Percentiles rank a stretch among this genome's conserved stretches.
Conservation (phyloP, 2,888 invertebrate species). For the Vanessa cardui region DNA sequence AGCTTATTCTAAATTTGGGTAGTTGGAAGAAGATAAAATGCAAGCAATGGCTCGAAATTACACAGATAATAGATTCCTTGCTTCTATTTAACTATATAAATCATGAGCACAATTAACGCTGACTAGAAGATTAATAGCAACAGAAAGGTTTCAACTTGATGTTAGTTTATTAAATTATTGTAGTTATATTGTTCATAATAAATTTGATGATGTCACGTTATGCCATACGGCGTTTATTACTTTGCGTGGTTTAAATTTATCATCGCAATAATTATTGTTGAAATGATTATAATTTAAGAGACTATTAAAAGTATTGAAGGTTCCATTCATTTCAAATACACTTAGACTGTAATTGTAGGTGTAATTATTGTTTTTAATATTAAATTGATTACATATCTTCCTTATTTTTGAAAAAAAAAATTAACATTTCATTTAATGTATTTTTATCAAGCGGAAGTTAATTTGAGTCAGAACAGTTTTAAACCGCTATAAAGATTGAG, state of each 20-base stretch:
- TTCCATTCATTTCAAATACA: neutral
- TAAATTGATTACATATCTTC: no score
- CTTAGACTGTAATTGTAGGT: neutral
- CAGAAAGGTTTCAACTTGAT: conserved; percentile 26
- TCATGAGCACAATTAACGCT: conserved; percentile 18
- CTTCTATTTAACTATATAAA: conserved; percentile 4
- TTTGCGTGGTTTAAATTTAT: conserved; percentile 20
- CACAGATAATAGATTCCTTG: neutral
- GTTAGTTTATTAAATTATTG: conserved; percentile 26
- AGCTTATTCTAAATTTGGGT: neutral
- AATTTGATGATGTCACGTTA: conserved; percentile 27
- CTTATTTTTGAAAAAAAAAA: no score
- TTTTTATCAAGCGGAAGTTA: no score
- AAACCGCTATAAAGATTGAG: no score
- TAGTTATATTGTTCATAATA: conserved; percentile 32
- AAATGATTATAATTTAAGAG: conserved; percentile 18
- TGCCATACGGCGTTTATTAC: conserved; percentile 18
- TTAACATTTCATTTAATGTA: no score
- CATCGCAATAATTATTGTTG: conserved; percentile 14
- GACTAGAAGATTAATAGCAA: conserved; percentile 8
- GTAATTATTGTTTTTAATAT: no score
- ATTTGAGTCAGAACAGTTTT: no score
- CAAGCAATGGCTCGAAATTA: neutral
- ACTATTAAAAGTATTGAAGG: conserved; percentile 15
- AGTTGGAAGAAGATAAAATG: neutral